A percentile compares a stretch with the other conserved stretches of the same genome.
Evolutionary conservation across 2,888 invertebrate species (phyloP).

Genomic region (Melanchra persicariae): DNA sequence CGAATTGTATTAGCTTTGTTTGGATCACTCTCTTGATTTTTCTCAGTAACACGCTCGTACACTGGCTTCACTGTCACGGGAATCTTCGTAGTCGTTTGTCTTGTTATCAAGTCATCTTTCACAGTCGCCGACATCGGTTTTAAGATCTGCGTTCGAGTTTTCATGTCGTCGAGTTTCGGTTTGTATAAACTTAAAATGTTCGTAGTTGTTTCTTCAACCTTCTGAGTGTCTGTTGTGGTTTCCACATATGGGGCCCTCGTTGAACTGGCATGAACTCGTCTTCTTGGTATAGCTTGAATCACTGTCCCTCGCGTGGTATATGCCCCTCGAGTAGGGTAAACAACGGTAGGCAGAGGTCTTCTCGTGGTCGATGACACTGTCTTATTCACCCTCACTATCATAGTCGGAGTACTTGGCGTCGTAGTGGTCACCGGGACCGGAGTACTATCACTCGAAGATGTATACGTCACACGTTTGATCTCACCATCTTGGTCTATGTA

Average conservation of each 20-base stretch:
- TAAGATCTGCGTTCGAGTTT: slow-evolving; percentile 81
- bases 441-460: slow-evolving; percentile 89
- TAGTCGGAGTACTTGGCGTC: slow-evolving; percentile 83
- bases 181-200: slow-evolving; percentile 82
- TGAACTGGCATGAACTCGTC: slow-evolving; percentile 82
- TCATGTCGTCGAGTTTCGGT: slow-evolving; percentile 78
- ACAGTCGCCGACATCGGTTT: slow-evolving; percentile 80
- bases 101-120: slow-evolving; percentile 83
- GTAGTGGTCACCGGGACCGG: slow-evolving; percentile 82
- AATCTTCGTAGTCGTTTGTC: slow-evolving; percentile 83
- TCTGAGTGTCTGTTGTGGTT: slow-evolving; percentile 74
- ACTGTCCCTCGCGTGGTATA: slow-evolving; percentile 91
- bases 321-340: slow-evolving; percentile 89
- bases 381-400: slow-evolving; percentile 87
- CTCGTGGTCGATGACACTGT: slow-evolving; percentile 90
- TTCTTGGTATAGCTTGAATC: slow-evolving; percentile 92
- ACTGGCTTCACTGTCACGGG: slow-evolving; percentile 89
- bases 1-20: slow-evolving; percentile 91
- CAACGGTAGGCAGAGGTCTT: slow-evolving; percentile 86
- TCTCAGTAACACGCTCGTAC: slow-evolving; percentile 87
- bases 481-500: slow-evolving; percentile 95
- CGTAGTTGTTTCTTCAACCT: slow-evolving; percentile 77
- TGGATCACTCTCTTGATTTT: slow-evolving; percentile 81
- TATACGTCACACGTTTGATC: slow-evolving; percentile 95
- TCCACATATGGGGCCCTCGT: slow-evolving; percentile 80